phyloP scores from a whole-genome alignment of 2,888 invertebrate species.

The Andrena dorsata region DNA sequence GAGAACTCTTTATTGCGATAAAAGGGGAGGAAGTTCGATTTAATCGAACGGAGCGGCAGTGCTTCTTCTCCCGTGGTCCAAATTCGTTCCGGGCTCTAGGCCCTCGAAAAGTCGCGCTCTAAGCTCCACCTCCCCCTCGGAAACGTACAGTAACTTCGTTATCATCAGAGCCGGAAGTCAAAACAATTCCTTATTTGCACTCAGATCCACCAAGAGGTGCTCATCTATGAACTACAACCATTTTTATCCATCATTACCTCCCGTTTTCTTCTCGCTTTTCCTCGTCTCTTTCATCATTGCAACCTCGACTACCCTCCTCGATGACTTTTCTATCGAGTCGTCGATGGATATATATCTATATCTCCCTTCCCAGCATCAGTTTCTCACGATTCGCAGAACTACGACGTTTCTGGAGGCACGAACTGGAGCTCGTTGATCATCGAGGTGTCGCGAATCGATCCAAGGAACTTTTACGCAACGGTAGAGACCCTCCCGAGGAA shows the following conservation, averaged over 20 bases:
- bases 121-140: constrained; percentile 12
- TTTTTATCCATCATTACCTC: neutral
- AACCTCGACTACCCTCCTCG: constrained; percentile 7
- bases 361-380: neutral
- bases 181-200: constrained; percentile 6
- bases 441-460: constrained; percentile 37
- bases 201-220: neutral
- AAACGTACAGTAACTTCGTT: neutral
- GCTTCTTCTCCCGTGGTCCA: constrained; percentile 29
- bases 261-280: too few relatives aligned
- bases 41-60: constrained; percentile 24
- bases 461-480: constrained; percentile 61
- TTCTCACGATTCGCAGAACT: neutral
- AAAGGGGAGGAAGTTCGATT: constrained; percentile 33
- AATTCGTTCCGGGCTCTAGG: constrained; percentile 16
- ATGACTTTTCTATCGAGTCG: constrained; percentile 6
- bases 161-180: neutral
- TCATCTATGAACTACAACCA: neutral
- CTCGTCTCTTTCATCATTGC: neutral
- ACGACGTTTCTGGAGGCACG: constrained; percentile 17
- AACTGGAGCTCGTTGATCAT: constrained; percentile 30
- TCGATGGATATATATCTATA: neutral
- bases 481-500: neutral
- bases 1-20: constrained; percentile 46
- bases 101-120: neutral